These are phyloP conservation scores for Sibirionetta formosa DNA, from an alignment of 2,797 vertebrate species.

Conservation along the genomic window DNA sequence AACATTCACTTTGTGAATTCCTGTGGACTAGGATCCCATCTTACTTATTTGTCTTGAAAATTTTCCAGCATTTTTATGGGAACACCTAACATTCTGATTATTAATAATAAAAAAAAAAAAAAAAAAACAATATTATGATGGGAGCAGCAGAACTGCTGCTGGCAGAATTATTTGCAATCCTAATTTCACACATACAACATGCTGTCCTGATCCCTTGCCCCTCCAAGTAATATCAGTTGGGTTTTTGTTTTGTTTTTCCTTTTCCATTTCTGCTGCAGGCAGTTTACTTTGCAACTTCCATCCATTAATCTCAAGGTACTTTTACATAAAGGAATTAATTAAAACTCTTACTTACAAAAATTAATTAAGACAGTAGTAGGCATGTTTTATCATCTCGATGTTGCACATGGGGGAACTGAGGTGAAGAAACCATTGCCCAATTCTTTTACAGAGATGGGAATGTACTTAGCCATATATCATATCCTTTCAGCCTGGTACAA, in stretches of 20 bases:
- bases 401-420: constrained; percentile 63
- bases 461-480: neutral
- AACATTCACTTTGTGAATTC: neutral
- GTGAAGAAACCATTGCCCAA: constrained; percentile 32
- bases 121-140: neutral
- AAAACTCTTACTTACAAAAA: constrained; percentile 32
- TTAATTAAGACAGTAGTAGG: constrained; percentile 64
- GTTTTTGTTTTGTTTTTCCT: constrained; percentile 27
- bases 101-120: constrained; percentile 34
- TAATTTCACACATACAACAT: constrained; percentile 1
- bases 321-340: constrained; percentile 62
- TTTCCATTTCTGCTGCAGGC: constrained; percentile 53
- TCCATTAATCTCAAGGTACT: constrained; percentile 55
- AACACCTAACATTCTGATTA: constrained; percentile 17
- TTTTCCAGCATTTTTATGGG: neutral
- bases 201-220: constrained; percentile 17
- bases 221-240: constrained; percentile 37
- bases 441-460: constrained; percentile 6
- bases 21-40: neutral
- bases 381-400: constrained; percentile 61
- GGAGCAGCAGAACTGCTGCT: constrained; percentile 33
- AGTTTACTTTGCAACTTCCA: constrained; percentile 61
- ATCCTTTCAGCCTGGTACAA: neutral
- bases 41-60: neutral
- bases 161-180: constrained; percentile 48